phyloP scores from a whole-genome alignment of 1,140 invertebrate species.

The Olivierus martensii region DNA sequence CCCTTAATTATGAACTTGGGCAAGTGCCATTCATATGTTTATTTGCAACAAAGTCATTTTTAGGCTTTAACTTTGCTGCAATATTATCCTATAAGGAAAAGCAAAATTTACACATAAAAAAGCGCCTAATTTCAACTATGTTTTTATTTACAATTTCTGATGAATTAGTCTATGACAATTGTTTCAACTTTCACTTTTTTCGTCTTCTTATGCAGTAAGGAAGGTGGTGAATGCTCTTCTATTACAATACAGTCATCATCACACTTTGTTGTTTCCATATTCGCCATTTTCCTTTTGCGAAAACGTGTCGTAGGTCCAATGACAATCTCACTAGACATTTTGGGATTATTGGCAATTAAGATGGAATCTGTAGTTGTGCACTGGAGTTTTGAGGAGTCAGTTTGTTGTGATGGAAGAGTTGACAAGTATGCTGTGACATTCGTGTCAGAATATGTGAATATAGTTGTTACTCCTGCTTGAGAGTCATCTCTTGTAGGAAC shows the following conservation, averaged over 20 bases:
- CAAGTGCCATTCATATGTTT: too few species aligned
- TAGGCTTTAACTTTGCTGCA: too few species aligned
- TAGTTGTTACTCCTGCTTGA: neutral
- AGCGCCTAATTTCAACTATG: too few species aligned
- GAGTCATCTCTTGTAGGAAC: neutral
- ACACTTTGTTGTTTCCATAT: neutral
- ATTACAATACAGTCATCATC: conserved; percentile 12
- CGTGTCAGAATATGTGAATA: conserved; percentile 17
- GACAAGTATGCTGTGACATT: conserved; percentile 18
- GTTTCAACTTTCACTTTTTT: conserved; percentile 2
- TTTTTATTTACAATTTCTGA: conserved; percentile 5
- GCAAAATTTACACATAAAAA: too few species aligned
- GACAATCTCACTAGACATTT: neutral
- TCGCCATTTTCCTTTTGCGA: conserved; percentile 6
- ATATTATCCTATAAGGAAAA: too few species aligned
- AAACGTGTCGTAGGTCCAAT: conserved; percentile 9
- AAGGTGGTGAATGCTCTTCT: neutral
- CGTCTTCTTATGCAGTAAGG: neutral
- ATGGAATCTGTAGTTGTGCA: too few species aligned
- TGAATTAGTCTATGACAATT: conserved; percentile 3
- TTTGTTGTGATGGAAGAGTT: neutral
- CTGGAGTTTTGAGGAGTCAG: too few species aligned
- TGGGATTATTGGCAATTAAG: neutral
- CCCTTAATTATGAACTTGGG: too few species aligned
- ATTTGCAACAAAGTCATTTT: too few species aligned